Evolutionary conservation across 2,113 vertebrate species (phyloP), one percentile per base, ranked within the genome.

Genomic region (Kryptolebias marmoratus): DNA sequence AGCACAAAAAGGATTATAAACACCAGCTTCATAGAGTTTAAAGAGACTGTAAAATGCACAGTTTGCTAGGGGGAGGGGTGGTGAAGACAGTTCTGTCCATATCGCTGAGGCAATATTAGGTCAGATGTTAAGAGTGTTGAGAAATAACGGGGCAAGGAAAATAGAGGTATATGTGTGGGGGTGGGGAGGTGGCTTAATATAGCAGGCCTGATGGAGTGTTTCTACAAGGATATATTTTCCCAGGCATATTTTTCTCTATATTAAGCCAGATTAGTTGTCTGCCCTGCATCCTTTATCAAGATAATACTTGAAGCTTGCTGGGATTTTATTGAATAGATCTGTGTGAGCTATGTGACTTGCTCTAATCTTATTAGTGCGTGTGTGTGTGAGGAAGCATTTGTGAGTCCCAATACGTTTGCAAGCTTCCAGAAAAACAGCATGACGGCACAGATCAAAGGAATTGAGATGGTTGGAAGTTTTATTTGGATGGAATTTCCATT

Each of bases 401-500:
- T 54, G 66, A 56, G 67, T 59, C 30, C 42, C 44, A 36, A 36
- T 71, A 67, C 44, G 28, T 56, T 64, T 14, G 59, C 9, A 61
- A 67, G 60, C 63, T 68, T 57, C 58, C 63, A 85, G 69, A 69
- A 73, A 85, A 68, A 73, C 67, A 63, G 63, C 60, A 44, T 54
- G 79, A 73, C 55, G 77, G 66, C 59, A 12, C 76, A 89, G 84
- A 92, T 93, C 89, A 93, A 93, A 91, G 80, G 45, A 27, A 83
- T 71, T 45, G 1, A 57, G 60, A 78, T 79, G 65, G 77, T 80
- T 80, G 63, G 72, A 68, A 80, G 81, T 73, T 77, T 87, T 87
- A 79, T 85, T 84, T 88, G 75, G 45, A 77, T 88, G 74, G 90
- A 91, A 93, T 88, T 90, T 89, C 83, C 91, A 78, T 90, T 91